phyloP scores from a whole-genome alignment of 92 coral and sea anemone genomes.

The Zoanthus sansibaricus region DNA sequence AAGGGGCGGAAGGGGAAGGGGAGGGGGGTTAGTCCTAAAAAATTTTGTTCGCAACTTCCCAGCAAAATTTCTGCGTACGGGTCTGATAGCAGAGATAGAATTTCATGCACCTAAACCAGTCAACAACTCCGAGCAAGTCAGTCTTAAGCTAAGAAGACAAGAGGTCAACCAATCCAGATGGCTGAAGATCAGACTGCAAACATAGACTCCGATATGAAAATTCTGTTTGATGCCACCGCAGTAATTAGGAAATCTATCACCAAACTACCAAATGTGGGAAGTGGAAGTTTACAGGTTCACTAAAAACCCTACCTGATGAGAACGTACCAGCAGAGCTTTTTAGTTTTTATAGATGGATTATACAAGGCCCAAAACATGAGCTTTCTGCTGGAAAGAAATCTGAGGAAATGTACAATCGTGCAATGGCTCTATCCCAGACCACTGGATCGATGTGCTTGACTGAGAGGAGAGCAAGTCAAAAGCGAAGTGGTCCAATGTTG shows the following conservation, averaged over 20 bases:
- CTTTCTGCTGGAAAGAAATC: constrained; percentile 55
- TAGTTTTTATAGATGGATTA: constrained; percentile 50
- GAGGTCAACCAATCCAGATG: constrained; percentile 66
- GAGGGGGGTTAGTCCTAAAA: too few relatives aligned
- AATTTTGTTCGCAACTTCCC: too few relatives aligned
- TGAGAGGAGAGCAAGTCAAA: constrained; percentile 45
- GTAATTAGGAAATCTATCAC: constrained; percentile 55
- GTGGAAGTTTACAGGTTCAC: constrained; percentile 73
- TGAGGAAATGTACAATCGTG: constrained; percentile 53
- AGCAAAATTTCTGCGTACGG: too few relatives aligned
- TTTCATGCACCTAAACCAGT: constrained; percentile 68
- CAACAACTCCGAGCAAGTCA: constrained; percentile 69
- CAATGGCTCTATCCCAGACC: constrained; percentile 54
- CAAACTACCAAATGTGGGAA: constrained; percentile 47
- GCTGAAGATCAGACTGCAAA: constrained; percentile 43
- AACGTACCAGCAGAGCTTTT: constrained; percentile 58
- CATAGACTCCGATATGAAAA: constrained; percentile 56
- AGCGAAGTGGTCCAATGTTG: constrained; percentile 33
- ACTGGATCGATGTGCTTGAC: constrained; percentile 68
- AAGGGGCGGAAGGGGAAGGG: neutral
- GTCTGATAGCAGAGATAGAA: constrained; percentile 45
- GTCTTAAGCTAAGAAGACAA: constrained; percentile 50
- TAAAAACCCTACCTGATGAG: constrained; percentile 51
- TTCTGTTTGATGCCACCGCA: neutral
- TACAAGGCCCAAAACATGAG: constrained; percentile 52